Base-by-base conservation (phyloP, 2,113 vertebrate species). In the Casuarius casuarius region DNA sequence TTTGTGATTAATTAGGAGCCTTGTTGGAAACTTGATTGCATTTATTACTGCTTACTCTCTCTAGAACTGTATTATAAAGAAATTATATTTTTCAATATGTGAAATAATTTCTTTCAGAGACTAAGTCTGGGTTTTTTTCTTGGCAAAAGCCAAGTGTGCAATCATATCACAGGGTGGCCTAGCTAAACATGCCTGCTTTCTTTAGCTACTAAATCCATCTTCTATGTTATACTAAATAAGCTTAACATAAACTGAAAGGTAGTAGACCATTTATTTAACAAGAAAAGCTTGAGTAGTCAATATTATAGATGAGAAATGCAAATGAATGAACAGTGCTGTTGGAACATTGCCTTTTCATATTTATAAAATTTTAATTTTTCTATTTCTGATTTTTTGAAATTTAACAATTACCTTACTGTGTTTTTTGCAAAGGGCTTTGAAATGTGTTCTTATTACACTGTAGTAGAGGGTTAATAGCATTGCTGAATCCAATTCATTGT, bases 291-390 rank as follows among this genome's bases (percentile, higher is more conserved):
- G 38, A 84, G 48, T 26, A 38, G 90, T 65, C 76, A 63, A 19
- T 89, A 84, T 67, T 75, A 62, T 25, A 61, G 62, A 79, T 49
- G 80, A 90, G 71, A 84, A 91, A 92, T 91, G 85, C 80, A 87
- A 79, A 86, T 52, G 35, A 87, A 26, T 35, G 14, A 15, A 18
- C 48, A 54, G 26, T 44, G n/a, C 58, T 75, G 7, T 72, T 72
- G 22, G 44, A 92, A 44, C 19, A 38, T 9, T 44, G 86, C 29
- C 18, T 96, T 90, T 58, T 28, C 78, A 40, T 40, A n/a, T 66
- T 78, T 54, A 44, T 62, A 89, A 44, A 49, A 75, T 38, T 73
- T 71, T 56, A 40, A 21, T 84, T 87, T 51, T 58, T 67, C 13
- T 33, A 61, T 79, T 76, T 76, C 8, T 4, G 22, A 28, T 62